phyloP scores from a whole-genome alignment of 2,888 invertebrate species.

The Macrosiphum euphorbiae region DNA sequence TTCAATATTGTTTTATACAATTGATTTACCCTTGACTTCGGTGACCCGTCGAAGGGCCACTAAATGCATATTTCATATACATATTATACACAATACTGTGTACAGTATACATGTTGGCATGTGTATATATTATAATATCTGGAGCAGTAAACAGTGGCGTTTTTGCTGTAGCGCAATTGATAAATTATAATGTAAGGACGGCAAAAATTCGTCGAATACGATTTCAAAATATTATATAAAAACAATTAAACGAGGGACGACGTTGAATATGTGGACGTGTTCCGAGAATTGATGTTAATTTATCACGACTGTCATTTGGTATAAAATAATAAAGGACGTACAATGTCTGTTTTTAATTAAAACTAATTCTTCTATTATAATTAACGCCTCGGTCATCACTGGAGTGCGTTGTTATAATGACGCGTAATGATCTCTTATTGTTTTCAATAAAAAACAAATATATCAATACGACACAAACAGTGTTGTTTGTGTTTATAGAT shows the following conservation, averaged over 20 bases:
- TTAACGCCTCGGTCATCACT: constrained; percentile 14
- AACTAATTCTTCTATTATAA: constrained; percentile 45
- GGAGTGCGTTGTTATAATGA: constrained; percentile 37
- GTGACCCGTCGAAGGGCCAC: neutral
- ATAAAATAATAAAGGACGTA: neutral
- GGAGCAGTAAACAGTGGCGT: neutral
- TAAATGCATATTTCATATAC: neutral
- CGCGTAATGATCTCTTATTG: neutral
- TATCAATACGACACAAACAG: neutral
- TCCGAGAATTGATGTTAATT: constrained; percentile 58
- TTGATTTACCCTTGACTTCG: constrained; percentile 45
- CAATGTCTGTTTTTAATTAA: constrained; percentile 54
- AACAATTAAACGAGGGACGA: neutral
- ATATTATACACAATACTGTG: neutral
- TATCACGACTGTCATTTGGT: constrained; percentile 22
- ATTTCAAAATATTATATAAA: constrained; percentile 54
- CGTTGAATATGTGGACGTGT: neutral
- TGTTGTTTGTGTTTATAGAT: neutral
- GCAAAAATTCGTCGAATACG: constrained; percentile 35
- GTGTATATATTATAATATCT: neutral
- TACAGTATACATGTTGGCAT: too few species aligned
- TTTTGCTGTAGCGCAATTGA: neutral
- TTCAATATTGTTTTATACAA: neutral
- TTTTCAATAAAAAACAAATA: neutral
- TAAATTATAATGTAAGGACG: neutral